Base-by-base conservation (phyloP, 2,888 invertebrate genomes). In the Nysson spinosus region DNA sequence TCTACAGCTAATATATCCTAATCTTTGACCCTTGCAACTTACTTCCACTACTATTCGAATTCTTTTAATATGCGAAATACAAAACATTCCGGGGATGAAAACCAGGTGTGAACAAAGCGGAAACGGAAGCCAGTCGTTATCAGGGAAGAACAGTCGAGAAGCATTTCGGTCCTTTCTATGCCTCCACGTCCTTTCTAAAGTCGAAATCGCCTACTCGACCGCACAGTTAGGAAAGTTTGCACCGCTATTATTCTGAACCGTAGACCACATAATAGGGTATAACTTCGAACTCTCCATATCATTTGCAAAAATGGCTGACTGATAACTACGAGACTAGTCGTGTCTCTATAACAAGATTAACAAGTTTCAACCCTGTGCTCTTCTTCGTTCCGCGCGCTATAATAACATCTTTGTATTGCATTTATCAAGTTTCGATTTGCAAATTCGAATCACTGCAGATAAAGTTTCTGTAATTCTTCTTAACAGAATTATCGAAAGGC, bases 111-210 rank as follows among this genome's bases (percentile, higher is more conserved):
- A n/a, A 58, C 52, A 19, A 56, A 56, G 65, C 43, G 72, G 67
- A 72, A 67, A 72, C 65, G 58, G 71, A 61, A 72, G 28, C 71
- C n/a, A n/a, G n/a, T n/a, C n/a, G 77, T 78, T 80, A 80, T 81
- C 80, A 74, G 68, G 60, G 46, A 30, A 63, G 60, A 57, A 63
- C 78, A 81, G 76, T 52, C 76, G 62, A 43, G 50, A 52, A 37
- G 67, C 34, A 70, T 68, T 66, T 37, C 39, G 39, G 34, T 26
- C 40, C 46, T n/a, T 22, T 30, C 37, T 32, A 11, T 35, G 11
- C 16, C 17, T 30, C 34, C 30, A 9, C 26, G n/a, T 4, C 26
- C 55, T 43, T 42, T 43, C 26, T 28, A 6, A 26, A 67, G 64
- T 73, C 57, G 30, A 52, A 47, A 52, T 57, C 30, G 35, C 20